A percentile compares a stretch with the other conserved stretches of the same genome.
phyloP scores from a whole-genome alignment of 2,888 invertebrate species.

The Eupsilia transversa region DNA sequence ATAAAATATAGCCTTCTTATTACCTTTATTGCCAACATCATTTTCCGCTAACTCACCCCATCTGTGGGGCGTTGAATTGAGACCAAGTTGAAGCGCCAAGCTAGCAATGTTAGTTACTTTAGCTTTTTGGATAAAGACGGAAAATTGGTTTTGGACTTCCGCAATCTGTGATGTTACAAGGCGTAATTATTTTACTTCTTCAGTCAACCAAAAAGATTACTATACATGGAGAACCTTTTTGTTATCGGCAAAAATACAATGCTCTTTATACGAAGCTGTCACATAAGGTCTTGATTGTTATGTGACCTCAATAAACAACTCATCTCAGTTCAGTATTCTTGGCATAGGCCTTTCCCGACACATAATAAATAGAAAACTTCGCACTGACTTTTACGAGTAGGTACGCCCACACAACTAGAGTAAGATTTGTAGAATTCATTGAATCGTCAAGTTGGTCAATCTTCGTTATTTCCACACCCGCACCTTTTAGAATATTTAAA shows the following conservation, averaged over 20 bases:
- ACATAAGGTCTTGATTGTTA: not conserved
- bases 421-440: conserved; percentile 35
- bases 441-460: conserved; percentile 33
- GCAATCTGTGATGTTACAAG: conserved; percentile 17
- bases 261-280: not conserved
- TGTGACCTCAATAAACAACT: not conserved
- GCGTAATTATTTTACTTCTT: not conserved
- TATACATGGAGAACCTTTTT: not conserved
- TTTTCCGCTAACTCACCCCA: conserved; percentile 67
- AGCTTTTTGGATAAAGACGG: conserved; percentile 28
- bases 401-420: not conserved
- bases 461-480: conserved; percentile 39
- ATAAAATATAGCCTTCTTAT: conserved; percentile 70
- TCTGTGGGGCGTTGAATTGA: conserved; percentile 49
- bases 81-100: conserved; percentile 50
- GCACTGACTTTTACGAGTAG: conserved; percentile 1
- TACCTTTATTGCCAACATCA: conserved; percentile 76
- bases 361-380: conserved; percentile 27
- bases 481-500: conserved; percentile 55
- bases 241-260: not conserved
- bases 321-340: conserved; percentile 1
- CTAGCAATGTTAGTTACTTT: conserved; percentile 40
- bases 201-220: not conserved
- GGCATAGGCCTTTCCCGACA: not conserved
- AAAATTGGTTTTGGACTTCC: conserved; percentile 34